Evolutionary conservation across 92 coral and sea anemone species (phyloP).

Genomic region (Zoanthus solanderi): DNA sequence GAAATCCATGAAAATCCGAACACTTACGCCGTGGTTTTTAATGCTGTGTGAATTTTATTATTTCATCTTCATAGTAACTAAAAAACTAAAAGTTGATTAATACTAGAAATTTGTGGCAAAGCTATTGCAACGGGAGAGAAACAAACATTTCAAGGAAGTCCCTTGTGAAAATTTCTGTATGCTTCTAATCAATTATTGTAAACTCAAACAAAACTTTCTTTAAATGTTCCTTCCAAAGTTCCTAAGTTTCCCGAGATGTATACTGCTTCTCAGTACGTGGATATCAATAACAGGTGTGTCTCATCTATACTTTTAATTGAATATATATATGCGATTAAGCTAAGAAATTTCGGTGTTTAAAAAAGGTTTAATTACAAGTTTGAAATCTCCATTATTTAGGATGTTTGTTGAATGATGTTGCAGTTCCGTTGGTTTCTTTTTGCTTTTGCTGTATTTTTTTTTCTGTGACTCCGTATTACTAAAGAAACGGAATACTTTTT

Average conservation of each 20-base stretch:
- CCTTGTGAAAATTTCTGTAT: background rate
- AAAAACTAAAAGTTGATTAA: background rate
- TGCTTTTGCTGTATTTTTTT: too few relatives aligned
- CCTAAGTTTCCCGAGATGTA: background rate
- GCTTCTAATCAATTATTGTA: background rate
- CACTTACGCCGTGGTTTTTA: background rate
- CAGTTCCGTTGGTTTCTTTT: too few relatives aligned
- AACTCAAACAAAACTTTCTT: background rate
- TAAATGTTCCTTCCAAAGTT: background rate
- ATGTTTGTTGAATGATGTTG: background rate
- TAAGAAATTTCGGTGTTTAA: too few relatives aligned
- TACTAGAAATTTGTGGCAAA: background rate
- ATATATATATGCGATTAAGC: too few relatives aligned
- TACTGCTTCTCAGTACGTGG: background rate
- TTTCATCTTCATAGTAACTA: background rate
- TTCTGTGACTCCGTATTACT: too few relatives aligned
- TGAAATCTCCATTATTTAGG: background rate
- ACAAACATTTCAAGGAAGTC: background rate
- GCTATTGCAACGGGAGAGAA: background rate
- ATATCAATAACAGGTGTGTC: background rate
- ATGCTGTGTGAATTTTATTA: background rate
- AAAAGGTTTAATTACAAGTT: background rate
- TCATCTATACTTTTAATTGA: background rate
- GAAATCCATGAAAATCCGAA: background rate
- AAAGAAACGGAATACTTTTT: too few relatives aligned